Conservation (phyloP, 2,888 invertebrate species). For the Phorcus lineatus region DNA sequence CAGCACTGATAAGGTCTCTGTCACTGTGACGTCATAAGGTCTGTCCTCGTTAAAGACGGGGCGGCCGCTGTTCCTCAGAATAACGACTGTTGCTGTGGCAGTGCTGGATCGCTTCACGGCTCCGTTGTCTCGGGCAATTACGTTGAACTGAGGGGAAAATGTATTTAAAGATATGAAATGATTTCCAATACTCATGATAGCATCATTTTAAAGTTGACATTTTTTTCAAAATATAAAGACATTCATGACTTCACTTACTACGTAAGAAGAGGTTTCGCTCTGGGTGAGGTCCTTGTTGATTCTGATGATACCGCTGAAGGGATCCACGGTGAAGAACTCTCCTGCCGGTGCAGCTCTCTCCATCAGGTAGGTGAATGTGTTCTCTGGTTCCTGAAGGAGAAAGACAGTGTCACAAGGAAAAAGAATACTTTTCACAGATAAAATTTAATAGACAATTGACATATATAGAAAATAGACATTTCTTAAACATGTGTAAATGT, state of each 20-base stretch:
- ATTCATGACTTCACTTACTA: constrained; percentile 20
- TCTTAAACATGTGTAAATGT: no score
- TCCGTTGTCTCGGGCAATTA: constrained; percentile 61
- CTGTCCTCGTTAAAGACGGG: constrained; percentile 48
- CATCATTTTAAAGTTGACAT: no score
- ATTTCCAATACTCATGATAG: no score
- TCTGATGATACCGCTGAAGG: constrained; percentile 87
- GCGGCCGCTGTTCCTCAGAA: constrained; percentile 59
- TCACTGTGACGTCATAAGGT: constrained; percentile 48
- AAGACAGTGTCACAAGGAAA: no score
- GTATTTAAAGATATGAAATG: no score
- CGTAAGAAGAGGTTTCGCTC: constrained; percentile 37
- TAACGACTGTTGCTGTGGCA: constrained; percentile 58
- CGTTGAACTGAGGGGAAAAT: constrained; percentile 52
- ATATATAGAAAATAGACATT: no score
- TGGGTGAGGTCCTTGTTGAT: constrained; percentile 85
- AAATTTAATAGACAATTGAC: no score
- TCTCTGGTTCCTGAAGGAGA: constrained; percentile 57
- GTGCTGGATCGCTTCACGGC: constrained; percentile 49
- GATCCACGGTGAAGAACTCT: constrained; percentile 91
- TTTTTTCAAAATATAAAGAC: no score
- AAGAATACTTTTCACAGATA: no score
- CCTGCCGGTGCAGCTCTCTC: constrained; percentile 79
- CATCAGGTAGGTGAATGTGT: constrained; percentile 48
- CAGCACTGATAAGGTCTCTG: constrained; percentile 50